These are phyloP conservation scores for Stigmatopora nigra DNA, from an alignment of 2,113 vertebrate species.

Conservation along the genomic window DNA sequence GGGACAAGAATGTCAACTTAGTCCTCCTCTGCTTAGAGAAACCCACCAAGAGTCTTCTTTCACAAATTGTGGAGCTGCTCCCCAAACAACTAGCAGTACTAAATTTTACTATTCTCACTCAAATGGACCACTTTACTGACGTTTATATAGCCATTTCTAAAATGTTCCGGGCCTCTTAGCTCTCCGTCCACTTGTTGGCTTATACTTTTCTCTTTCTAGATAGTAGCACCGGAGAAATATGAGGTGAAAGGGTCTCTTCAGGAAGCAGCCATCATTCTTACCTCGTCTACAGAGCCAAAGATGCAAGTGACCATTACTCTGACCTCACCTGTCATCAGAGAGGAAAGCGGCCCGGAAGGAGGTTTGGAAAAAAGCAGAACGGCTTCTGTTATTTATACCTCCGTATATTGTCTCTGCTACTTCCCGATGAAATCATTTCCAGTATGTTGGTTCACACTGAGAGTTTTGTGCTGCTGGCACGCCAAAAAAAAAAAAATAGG, in stretches of 20 bases:
- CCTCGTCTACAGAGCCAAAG: conserved; percentile 86
- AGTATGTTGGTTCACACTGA: conserved; percentile 53
- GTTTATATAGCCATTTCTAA: too few species aligned
- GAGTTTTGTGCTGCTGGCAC: conserved; percentile 73
- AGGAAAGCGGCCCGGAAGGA: conserved; percentile 89
- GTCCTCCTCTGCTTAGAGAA: conserved; percentile 94
- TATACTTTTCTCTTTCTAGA: conserved; percentile 59
- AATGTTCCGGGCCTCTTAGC: not conserved
- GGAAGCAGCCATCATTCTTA: conserved; percentile 91
- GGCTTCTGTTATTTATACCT: conserved; percentile 25
- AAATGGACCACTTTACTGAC: too few species aligned
- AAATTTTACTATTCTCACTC: conserved; percentile 1
- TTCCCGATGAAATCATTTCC: conserved; percentile 54
- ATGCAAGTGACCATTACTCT: conserved; percentile 98
- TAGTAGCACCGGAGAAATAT: conserved; percentile 93
- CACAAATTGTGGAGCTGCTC: conserved; percentile 86
- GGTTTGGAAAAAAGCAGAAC: conserved; percentile 79
- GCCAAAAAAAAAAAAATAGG: not conserved
- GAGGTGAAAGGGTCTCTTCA: conserved; percentile 86
- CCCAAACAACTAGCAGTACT: conserved; percentile 93
- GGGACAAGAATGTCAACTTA: conserved; percentile 90
- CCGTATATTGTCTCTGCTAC: conserved; percentile 38
- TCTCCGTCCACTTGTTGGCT: not conserved
- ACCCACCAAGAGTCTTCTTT: conserved; percentile 81
- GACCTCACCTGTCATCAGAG: conserved; percentile 93